phyloP scores from a whole-genome alignment of 2,797 vertebrate species.

The Danio aesculapii region DNA sequence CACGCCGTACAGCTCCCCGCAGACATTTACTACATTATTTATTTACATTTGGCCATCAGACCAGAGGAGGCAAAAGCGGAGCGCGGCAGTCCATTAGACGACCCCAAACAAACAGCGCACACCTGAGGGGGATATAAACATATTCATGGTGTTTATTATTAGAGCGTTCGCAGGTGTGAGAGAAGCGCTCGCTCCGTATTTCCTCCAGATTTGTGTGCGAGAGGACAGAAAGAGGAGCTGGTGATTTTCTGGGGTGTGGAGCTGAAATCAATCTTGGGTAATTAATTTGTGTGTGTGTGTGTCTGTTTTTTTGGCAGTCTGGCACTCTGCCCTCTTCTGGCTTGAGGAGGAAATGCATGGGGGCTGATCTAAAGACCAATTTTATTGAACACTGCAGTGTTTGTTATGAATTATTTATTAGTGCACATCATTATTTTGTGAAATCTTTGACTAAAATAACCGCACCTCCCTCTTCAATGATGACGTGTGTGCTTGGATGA shows the following conservation, averaged over 20 bases:
- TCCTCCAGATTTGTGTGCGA: conserved; percentile 29
- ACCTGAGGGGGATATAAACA: conserved; percentile 33
- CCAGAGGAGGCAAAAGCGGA: conserved; percentile 2
- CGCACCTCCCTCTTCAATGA: no score
- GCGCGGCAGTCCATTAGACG: conserved; percentile 40
- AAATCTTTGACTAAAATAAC: no score
- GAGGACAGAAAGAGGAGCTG: conserved; percentile 25
- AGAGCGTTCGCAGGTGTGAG: conserved; percentile 16
- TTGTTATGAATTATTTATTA: conserved; percentile 5
- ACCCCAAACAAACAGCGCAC: conserved; percentile 50
- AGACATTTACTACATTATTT: conserved; percentile 64
- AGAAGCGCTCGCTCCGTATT: not conserved
- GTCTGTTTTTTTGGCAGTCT: conserved; percentile 12
- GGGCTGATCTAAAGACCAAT: not conserved
- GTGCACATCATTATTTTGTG: no score
- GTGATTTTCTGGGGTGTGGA: conserved; percentile 41
- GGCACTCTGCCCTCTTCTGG: conserved; percentile 64
- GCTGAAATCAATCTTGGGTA: conserved; percentile 59
- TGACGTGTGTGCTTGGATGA: no score
- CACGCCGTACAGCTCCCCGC: conserved; percentile 40
- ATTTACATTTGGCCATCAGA: conserved; percentile 61
- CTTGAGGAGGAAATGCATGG: conserved; percentile 31
- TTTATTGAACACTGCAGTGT: no score
- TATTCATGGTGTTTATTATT: conserved; percentile 37
- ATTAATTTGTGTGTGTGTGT: conserved; percentile 58